These are phyloP conservation scores for Phalera bucephala DNA, from an alignment of 2,888 invertebrate species.

Conservation along the genomic window DNA sequence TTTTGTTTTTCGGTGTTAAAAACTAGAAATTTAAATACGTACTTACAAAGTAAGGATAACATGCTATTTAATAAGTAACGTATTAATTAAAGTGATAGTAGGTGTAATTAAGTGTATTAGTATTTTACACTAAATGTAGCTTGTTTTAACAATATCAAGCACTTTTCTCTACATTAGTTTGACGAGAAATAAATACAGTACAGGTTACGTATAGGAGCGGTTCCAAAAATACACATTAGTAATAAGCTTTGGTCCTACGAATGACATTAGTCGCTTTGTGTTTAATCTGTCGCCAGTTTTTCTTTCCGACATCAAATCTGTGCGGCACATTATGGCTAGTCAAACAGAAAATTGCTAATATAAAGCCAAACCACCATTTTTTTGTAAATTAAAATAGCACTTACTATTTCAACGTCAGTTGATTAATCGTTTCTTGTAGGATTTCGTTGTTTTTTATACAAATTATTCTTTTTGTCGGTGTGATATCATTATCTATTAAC, in stretches of 20 bases:
- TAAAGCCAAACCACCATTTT: background rate
- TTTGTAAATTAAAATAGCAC: background rate
- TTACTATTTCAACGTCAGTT: no score
- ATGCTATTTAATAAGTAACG: no score
- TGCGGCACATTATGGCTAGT: background rate
- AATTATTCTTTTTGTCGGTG: background rate
- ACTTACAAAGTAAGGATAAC: no score
- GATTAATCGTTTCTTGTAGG: background rate
- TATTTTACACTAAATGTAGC: no score
- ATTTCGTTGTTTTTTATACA: background rate
- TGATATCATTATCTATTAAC: background rate
- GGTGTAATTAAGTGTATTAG: no score
- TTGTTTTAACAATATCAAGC: no score
- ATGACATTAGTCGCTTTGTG: background rate
- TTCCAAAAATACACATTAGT: background rate
- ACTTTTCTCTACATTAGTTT: no score
- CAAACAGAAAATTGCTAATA: background rate
- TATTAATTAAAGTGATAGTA: no score
- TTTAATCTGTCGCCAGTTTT: background rate
- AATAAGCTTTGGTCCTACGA: background rate
- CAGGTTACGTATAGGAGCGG: no score
- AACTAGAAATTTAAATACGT: no score
- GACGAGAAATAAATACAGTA: no score
- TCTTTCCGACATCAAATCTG: background rate
- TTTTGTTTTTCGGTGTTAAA: no score